Percentiles rank a stretch among this genome's conserved stretches.
Conservation (phyloP, 2,888 invertebrate genomes). For the Cataglyphis altisquamis region DNA sequence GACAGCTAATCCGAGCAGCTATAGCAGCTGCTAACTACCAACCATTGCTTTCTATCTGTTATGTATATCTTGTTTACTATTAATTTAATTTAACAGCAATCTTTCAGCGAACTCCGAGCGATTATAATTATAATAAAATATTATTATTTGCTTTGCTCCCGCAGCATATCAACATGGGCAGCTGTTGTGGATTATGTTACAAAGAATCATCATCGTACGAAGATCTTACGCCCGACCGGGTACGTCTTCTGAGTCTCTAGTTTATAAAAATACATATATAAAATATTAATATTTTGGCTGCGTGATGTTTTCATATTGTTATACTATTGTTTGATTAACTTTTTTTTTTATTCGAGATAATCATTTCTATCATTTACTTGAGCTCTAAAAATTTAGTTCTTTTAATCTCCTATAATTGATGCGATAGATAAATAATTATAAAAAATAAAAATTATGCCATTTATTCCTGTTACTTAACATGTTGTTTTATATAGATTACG, state of each 20-base stretch:
- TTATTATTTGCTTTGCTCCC: not conserved
- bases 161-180: constrained; percentile 70
- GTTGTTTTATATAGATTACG: not conserved
- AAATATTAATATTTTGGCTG: not conserved
- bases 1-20: not conserved
- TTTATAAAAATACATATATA: constrained; percentile 8
- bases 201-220: constrained; percentile 87
- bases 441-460: not conserved
- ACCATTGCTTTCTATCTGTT: not conserved
- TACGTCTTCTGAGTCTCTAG: constrained; percentile 79
- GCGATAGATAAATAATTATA: not conserved
- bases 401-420: not conserved
- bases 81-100: not conserved
- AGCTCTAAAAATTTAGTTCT: not conserved
- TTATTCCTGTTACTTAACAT: not conserved
- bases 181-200: constrained; percentile 88
- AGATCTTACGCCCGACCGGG: constrained; percentile 88
- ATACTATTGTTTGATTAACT: no score
- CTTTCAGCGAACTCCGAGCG: not conserved
- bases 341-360: not conserved
- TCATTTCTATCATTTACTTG: not conserved
- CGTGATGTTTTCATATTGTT: not conserved
- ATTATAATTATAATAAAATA: no score
- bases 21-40: not conserved
- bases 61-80: not conserved